Conservation (phyloP, 2,797 vertebrate genomes). For the Gila robusta region DNA sequence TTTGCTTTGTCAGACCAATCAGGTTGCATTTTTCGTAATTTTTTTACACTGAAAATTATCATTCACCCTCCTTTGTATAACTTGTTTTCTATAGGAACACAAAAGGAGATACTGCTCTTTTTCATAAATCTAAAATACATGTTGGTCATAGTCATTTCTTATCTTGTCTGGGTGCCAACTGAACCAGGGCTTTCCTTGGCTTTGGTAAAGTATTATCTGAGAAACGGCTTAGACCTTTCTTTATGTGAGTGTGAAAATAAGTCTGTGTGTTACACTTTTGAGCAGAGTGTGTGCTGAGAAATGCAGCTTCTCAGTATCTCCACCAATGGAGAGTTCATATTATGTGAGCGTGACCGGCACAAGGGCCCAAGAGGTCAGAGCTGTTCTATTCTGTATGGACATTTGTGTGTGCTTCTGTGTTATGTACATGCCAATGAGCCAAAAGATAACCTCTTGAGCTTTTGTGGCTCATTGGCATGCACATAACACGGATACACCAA, state of each 20-base stretch:
- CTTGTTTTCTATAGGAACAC: not conserved
- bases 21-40: not conserved
- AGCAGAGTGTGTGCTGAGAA: not conserved
- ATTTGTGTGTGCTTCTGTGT: conserved; percentile 23
- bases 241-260: not conserved
- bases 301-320: not conserved
- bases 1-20: not conserved
- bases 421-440: conserved; percentile 12
- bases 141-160: not conserved
- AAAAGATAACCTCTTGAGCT: conserved; percentile 28
- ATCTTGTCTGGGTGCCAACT: not conserved
- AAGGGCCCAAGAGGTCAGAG: conserved; percentile 7
- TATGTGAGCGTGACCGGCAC: not conserved
- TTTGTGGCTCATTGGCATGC: conserved; percentile 13
- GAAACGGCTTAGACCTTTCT: not conserved
- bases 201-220: not conserved
- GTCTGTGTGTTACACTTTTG: not conserved
- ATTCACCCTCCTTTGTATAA: not conserved
- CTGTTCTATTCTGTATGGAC: not conserved
- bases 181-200: not conserved
- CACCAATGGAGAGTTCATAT: not conserved
- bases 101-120: not conserved
- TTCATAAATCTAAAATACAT: not conserved
- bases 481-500: not conserved
- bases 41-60: not conserved